Evolutionary conservation across 2,797 vertebrate species (phyloP), one percentile per base, ranked within the genome.

Genomic region (Novumbra hubbsi): DNA sequence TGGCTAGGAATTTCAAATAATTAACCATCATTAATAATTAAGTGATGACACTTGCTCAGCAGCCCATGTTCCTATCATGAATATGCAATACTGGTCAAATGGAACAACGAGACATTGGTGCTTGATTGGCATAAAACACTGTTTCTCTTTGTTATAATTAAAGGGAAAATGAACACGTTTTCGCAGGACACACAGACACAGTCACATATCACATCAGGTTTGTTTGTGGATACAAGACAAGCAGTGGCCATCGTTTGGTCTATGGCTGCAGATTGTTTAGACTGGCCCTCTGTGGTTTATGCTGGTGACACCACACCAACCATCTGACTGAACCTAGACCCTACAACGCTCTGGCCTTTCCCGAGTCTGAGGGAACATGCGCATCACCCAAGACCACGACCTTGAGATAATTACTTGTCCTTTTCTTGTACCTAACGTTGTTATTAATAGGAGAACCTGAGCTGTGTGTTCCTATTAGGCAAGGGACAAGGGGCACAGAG

Each of bases 181-280:
- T 65, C 55, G 27, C 16, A 41, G 30, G 38, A 28, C 63, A 19
- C 21, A 45, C 41, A 52, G 27, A 30, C 21, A 28, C 68, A 70
- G 21, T 27, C 17, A 67, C 16, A 67, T 34, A 67, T 50, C 63
- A 52, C 74, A 87, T 74, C 78, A 41, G 21, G 80, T 62, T 74
- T 82, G 62, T 71, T 55, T 28, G 74, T 82, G 84, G 89, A 89
- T 89, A 76, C 50, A 80, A 77, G 85, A 82, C 87, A 85, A 79
- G 73, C 73, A 76, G 73, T 68, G 60, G 73, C 24, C 32, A 41
- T 16, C 73, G 89, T 91, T 91, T 90, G 89, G 91, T 91, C 88
- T 93, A 71, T 16, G 49, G 34, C 41, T 30, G 4, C 19, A 60
- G 57, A 68, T 49, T 85, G 93, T 94, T 93, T 94, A 92, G 92